Conservation (phyloP, 2,113 vertebrate species). For the Vombatus ursinus region DNA sequence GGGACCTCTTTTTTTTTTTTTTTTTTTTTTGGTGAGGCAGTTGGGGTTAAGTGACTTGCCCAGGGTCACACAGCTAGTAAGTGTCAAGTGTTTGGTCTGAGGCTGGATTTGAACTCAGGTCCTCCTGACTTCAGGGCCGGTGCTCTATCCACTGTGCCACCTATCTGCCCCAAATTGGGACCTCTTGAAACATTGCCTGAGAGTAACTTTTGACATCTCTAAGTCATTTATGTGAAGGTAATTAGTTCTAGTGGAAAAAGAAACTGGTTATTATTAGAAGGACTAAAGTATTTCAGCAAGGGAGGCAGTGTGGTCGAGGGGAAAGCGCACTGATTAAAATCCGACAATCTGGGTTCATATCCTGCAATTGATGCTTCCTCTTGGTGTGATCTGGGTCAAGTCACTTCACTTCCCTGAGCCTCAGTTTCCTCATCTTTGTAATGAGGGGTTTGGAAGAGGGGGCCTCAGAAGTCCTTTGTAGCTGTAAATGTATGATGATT, state of each 20-base stretch:
- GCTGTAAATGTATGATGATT: neutral
- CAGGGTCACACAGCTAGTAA: no score
- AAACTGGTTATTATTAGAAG: slow-evolving; percentile 66
- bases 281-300: slow-evolving; percentile 61
- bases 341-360: neutral
- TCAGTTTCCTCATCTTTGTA: neutral
- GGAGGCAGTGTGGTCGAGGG: neutral
- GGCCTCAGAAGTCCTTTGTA: neutral
- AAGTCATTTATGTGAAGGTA: slow-evolving; percentile 79
- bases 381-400: neutral
- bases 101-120: no score
- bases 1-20: slow-evolving; percentile 73
- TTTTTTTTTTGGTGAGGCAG: no score
- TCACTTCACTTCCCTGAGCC: neutral
- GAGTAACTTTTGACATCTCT: slow-evolving; percentile 76
- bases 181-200: slow-evolving; percentile 75
- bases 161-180: no score
- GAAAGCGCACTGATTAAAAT: neutral
- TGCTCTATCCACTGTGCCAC: no score
- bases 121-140: no score
- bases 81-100: no score
- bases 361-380: neutral
- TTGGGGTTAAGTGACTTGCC: no score
- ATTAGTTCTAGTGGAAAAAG: slow-evolving; percentile 75
- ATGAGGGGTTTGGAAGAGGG: neutral